phyloP scores from a whole-genome alignment of 2,797 vertebrate species.

The Trachops cirrhosus region DNA sequence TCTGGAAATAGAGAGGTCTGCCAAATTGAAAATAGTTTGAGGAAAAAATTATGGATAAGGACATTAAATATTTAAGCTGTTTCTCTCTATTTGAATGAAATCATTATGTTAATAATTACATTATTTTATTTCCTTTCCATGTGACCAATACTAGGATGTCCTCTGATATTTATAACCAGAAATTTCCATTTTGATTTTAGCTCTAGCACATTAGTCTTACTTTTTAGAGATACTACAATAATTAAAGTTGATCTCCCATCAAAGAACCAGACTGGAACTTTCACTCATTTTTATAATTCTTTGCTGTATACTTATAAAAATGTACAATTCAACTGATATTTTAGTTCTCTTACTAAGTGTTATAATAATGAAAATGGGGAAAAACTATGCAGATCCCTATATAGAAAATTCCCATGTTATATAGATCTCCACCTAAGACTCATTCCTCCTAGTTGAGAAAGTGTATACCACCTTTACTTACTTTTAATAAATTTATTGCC shows the following conservation, averaged over 20 bases:
- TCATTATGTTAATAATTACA: conserved; percentile 62
- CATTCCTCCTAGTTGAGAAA: not conserved
- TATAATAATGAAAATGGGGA: not conserved
- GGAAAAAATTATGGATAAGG: conserved; percentile 41
- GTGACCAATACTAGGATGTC: conserved; percentile 42
- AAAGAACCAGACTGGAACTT: not conserved
- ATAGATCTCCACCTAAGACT: not conserved
- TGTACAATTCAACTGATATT: not conserved
- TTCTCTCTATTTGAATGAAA: conserved; percentile 58
- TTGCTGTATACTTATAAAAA: not conserved
- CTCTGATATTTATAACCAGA: conserved; percentile 43
- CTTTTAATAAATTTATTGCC: not conserved
- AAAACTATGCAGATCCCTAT: not conserved
- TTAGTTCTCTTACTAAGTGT: not conserved
- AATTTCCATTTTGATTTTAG: conserved; percentile 5
- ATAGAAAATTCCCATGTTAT: not conserved
- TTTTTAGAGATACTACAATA: conserved; percentile 38
- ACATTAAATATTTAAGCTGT: conserved; percentile 22
- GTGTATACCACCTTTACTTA: not conserved
- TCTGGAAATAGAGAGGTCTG: not conserved
- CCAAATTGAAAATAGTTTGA: not conserved
- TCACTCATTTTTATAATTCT: conserved; percentile 49
- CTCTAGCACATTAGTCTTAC: conserved; percentile 35
- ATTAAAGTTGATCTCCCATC: not conserved
- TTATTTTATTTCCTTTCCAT: conserved; percentile 33